These are phyloP conservation scores for Uloborus plumipes DNA, from an alignment of 2,888 invertebrate genomes.

Conservation along the genomic window DNA sequence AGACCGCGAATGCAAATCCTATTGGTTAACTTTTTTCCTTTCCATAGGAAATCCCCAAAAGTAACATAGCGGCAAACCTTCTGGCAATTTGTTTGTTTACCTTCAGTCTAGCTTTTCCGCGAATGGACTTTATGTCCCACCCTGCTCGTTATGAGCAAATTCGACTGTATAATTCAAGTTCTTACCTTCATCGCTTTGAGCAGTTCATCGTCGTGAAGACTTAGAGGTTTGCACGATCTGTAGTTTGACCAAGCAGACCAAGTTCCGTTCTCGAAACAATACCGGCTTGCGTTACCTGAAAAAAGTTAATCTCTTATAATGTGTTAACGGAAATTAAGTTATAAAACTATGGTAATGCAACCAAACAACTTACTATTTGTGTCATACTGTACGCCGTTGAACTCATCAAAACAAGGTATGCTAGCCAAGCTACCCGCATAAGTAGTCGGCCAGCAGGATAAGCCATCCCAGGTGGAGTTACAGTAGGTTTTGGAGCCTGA, in stretches of 20 bases:
- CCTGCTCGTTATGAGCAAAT: too few species aligned
- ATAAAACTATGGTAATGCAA: too few species aligned
- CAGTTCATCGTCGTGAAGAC: conserved; percentile 37
- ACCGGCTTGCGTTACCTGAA: conserved; percentile 90
- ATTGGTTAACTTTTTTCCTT: too few species aligned
- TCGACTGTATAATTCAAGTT: too few species aligned
- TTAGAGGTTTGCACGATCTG: conserved; percentile 77
- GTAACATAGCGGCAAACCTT: too few species aligned
- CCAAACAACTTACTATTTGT: conserved; percentile 80
- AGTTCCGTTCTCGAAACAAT: conserved; percentile 82
- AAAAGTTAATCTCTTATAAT: not conserved
- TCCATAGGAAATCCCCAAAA: too few species aligned
- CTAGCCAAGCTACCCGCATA: conserved; percentile 79
- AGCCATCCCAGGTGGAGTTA: conserved; percentile 67
- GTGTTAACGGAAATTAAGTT: too few species aligned
- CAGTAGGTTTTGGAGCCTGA: conserved; percentile 12
- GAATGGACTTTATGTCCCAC: too few species aligned
- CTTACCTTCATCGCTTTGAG: conserved; percentile 20
- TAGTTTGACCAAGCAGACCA: conserved; percentile 79
- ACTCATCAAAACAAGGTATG: conserved; percentile 83
- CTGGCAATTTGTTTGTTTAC: too few species aligned
- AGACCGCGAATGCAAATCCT: too few species aligned
- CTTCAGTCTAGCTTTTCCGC: too few species aligned
- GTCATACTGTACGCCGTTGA: conserved; percentile 85
- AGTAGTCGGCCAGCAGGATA: conserved; percentile 88